A percentile compares a stretch with the other conserved stretches of the same genome.
phyloP scores from a whole-genome alignment of 2,113 vertebrate species.

The Fregetta grallaria region DNA sequence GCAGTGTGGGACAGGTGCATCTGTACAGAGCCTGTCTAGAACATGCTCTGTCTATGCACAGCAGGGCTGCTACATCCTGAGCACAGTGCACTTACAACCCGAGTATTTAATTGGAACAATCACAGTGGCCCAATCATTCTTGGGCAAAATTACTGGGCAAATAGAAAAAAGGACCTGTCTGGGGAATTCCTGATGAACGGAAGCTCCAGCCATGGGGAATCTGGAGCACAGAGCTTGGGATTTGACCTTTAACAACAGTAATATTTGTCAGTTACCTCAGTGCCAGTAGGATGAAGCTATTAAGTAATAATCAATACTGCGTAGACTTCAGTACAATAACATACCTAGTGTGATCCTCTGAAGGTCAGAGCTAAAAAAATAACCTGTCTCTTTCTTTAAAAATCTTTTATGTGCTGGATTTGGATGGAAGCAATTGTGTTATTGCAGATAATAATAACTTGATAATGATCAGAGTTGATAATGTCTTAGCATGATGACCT shows the following conservation, averaged over 20 bases:
- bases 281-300: background rate
- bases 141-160: background rate
- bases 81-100: background rate
- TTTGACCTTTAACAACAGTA: background rate
- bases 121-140: background rate
- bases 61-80: background rate
- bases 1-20: background rate
- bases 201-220: background rate
- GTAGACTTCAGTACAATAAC: background rate
- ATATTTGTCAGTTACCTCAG: background rate
- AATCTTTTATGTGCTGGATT: background rate
- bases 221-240: background rate
- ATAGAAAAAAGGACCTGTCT: background rate
- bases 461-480: constrained; percentile 32
- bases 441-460: constrained; percentile 18
- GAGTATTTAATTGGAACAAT: background rate
- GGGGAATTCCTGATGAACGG: background rate
- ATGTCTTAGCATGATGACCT: constrained; percentile 29
- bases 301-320: background rate
- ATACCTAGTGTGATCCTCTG: background rate
- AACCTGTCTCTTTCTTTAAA: background rate
- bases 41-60: background rate
- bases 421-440: constrained; percentile 9
- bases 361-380: constrained; percentile 13
- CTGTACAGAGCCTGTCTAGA: background rate